Percentiles rank a stretch among this genome's conserved stretches.
phyloP scores from a whole-genome alignment of 2,113 vertebrate species.

The Antigone vipio region DNA sequence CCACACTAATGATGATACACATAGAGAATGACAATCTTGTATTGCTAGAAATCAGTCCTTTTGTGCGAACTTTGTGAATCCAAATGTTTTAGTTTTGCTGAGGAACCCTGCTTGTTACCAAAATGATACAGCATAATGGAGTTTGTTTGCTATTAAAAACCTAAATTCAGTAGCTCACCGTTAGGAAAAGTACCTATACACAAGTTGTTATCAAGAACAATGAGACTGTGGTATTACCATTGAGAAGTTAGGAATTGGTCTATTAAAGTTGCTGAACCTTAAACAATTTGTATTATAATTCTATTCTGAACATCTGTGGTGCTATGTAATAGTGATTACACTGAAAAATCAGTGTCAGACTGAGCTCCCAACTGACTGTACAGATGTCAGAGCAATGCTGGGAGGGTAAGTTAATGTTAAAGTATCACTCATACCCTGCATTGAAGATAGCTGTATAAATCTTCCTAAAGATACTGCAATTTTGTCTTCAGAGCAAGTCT shows the following conservation, averaged over 20 bases:
- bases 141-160: background rate
- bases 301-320: background rate
- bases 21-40: background rate
- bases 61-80: background rate
- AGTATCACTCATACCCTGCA: background rate
- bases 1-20: background rate
- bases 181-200: background rate
- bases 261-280: background rate
- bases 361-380: background rate
- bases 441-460: background rate
- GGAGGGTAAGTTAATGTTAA: background rate
- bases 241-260: background rate
- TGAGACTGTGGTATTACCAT: background rate
- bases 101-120: background rate
- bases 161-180: background rate
- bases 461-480: background rate
- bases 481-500: constrained; percentile 3
- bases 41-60: background rate
- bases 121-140: background rate
- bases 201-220: background rate
- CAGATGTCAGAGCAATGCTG: background rate
- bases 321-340: background rate
- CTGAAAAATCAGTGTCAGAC: constrained; percentile 21
- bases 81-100: background rate
- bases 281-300: background rate